Conservation (phyloP, 2,797 vertebrate genomes). For the Taeniopygia guttata region DNA sequence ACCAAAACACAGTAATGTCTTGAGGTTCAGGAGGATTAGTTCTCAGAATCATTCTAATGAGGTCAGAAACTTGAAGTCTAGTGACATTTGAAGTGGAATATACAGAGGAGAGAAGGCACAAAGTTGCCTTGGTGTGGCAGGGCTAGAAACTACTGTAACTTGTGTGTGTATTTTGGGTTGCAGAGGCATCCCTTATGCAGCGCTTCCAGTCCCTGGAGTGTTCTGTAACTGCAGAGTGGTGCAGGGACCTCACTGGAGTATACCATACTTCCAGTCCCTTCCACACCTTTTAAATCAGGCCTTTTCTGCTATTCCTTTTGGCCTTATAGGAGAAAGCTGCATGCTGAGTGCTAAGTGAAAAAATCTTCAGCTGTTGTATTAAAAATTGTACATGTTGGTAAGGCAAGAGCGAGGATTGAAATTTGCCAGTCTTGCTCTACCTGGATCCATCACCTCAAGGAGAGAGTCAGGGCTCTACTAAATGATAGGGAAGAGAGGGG, state of each 20-base stretch:
- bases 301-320: not conserved
- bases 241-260: not conserved
- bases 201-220: not conserved
- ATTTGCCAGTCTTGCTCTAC: not conserved
- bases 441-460: not conserved
- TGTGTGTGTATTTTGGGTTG: not conserved
- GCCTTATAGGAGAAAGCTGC: not conserved
- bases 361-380: not conserved
- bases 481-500: rapidly evolving
- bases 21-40: not conserved
- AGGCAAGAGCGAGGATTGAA: not conserved
- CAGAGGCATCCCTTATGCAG: not conserved
- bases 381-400: not conserved
- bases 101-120: not conserved
- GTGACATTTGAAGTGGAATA: not conserved
- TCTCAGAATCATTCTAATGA: not conserved
- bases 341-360: not conserved
- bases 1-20: not conserved
- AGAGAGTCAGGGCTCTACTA: not conserved
- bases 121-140: not conserved
- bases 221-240: not conserved
- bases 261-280: not conserved
- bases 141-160: not conserved
- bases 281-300: not conserved
- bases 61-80: not conserved